Percentiles rank a stretch among this genome's conserved stretches.
Evolutionary conservation across 2,888 invertebrate genomes (phyloP).

Genomic region (Prosopocoilus inquinatus): DNA sequence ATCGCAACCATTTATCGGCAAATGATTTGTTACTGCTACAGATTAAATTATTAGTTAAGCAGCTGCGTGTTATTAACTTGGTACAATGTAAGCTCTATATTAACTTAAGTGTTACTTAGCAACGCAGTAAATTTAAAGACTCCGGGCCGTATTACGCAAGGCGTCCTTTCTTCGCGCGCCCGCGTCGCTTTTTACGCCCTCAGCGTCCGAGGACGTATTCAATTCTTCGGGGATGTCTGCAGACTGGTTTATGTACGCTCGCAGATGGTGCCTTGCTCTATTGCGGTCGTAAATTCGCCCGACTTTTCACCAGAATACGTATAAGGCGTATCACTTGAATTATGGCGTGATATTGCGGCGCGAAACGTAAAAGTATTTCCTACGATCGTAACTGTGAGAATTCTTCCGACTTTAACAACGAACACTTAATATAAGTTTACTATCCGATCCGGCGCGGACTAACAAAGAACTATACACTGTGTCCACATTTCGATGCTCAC

Average conservation of each 20-base stretch:
- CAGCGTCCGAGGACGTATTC: constrained; percentile 1
- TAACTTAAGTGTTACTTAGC: not conserved
- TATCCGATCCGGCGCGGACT: too few relatives aligned
- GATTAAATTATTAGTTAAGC: constrained; percentile 5
- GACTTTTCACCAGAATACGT: constrained; percentile 40
- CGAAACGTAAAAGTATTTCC: constrained; percentile 5
- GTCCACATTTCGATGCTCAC: too few relatives aligned
- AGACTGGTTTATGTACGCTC: constrained; percentile 29
- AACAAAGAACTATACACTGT: too few relatives aligned
- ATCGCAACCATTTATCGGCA: constrained; percentile 22
- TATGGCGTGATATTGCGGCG: constrained; percentile 18
- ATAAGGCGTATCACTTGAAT: constrained; percentile 16
- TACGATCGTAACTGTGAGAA: not conserved
- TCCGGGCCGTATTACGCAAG: not conserved
- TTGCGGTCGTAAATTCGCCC: constrained; percentile 44
- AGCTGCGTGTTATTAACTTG: constrained; percentile 4
- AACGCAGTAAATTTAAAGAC: not conserved
- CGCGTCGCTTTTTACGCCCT: not conserved
- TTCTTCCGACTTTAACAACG: too few relatives aligned
- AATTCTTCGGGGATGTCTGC: constrained; percentile 23
- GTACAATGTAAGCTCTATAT: not conserved
- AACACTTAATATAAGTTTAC: too few relatives aligned
- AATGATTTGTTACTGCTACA: constrained; percentile 19
- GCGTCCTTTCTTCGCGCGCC: not conserved
- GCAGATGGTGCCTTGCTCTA: constrained; percentile 41